Base-by-base conservation (phyloP, 92 coral and sea anemone genomes). In the Diadumene lineata region DNA sequence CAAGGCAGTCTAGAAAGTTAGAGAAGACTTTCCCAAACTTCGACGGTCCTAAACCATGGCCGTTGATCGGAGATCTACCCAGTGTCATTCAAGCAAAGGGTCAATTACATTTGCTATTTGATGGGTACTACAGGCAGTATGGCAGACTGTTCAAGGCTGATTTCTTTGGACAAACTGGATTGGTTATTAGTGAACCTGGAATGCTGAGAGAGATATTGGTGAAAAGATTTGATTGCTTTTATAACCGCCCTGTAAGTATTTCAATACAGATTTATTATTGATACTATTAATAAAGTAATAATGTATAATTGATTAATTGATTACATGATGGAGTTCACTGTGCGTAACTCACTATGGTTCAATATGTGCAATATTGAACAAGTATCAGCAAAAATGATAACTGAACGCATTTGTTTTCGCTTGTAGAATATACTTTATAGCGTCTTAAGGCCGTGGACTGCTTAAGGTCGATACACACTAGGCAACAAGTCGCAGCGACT, bases 11-110 rank as follows among this genome's bases (percentile, higher is more conserved):
- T n/a, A 81, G 88, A 56, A 53, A 19, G n/a, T 43, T 84, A 19
- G 61, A 43, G 21, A 68, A 84, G 2, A 72, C 0, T 18, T 84
- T 79, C 76, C 73, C 73, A 22, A 50, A 46, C 38, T 23, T 84
- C 15, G 80, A 84, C 13, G 88, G 88, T 15, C 88, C 88, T 0
- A 84, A 79, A 30, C 88, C 88, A 18, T 48, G 77, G 71, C 88
- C 88, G 30, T 79, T 84, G 46, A 8, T 84, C n/a, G 83, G 83
- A 11, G 75, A 75, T 60, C 68, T 84, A 43, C 72, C 79, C 17
- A 62, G 60, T 46, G 31, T 74, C 15, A 56, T 84, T 31, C 66
- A 73, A 56, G 70, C 56, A 23, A 80, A 80, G 67, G 88, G 88
- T 11, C 69, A 79, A 50, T 34, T 73, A 18, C 84, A 79, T 43